A percentile compares a stretch with the other conserved stretches of the same genome.
Evolutionary conservation across 2,888 invertebrate species (phyloP).

Genomic region (Caenorhabditis becei): DNA sequence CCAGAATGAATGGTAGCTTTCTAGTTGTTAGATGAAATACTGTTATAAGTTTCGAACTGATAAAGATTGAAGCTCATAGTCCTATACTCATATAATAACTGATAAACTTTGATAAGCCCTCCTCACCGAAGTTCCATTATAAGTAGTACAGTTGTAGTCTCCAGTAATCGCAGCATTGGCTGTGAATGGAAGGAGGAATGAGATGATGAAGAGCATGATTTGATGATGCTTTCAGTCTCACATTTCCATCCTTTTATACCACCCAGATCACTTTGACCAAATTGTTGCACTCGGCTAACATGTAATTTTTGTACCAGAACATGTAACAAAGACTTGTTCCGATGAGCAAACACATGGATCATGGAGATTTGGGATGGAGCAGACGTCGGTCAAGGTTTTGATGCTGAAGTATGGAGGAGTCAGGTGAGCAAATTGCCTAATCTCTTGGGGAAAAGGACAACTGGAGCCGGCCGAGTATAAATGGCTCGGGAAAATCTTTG

Average conservation of each 20-base stretch:
- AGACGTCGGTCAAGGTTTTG: constrained; percentile 32
- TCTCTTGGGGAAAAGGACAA: neutral
- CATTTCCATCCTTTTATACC: constrained; percentile 15
- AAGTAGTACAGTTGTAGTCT: constrained; percentile 48
- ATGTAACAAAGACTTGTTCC: constrained; percentile 46
- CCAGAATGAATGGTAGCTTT: too few species aligned
- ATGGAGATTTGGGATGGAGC: neutral
- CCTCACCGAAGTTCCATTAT: constrained; percentile 49
- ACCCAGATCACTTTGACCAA: neutral
- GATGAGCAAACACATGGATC: constrained; percentile 27
- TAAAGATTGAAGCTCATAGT: too few species aligned
- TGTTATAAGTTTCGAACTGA: too few species aligned
- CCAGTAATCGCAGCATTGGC: constrained; percentile 42
- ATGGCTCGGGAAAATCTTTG: neutral
- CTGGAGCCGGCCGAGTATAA: neutral
- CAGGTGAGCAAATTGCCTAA: constrained; percentile 29
- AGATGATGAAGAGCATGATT: constrained; percentile 47
- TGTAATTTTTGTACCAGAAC: constrained; percentile 35
- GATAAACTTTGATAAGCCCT: too few species aligned
- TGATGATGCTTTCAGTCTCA: constrained; percentile 12
- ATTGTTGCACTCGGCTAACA: neutral
- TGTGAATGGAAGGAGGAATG: constrained; percentile 45
- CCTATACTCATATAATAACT: too few species aligned
- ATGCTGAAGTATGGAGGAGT: constrained; percentile 24
- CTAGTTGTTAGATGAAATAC: too few species aligned